Evolutionary conservation across 1,140 invertebrate genomes (phyloP).

Genomic region (Drosophila murphyi): DNA sequence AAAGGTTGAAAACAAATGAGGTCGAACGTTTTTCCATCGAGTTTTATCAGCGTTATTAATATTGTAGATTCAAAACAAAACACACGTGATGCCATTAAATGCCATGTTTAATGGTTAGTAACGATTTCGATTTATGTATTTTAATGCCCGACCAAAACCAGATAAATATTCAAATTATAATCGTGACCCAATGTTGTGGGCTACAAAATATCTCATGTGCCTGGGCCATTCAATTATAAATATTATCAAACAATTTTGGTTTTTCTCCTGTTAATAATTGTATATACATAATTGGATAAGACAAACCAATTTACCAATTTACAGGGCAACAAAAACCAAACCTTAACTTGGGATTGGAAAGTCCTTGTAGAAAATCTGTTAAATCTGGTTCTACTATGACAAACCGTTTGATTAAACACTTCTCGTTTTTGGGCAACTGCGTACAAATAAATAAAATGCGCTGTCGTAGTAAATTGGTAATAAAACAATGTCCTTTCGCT

Average conservation of each 20-base stretch:
- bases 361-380: neutral
- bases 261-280: slow-evolving; percentile 23
- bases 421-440: slow-evolving; percentile 19
- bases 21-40: slow-evolving; percentile 56
- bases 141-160: neutral
- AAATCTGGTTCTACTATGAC: neutral
- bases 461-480: neutral
- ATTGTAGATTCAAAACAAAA: slow-evolving; percentile 68
- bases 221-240: slow-evolving; percentile 31
- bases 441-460: slow-evolving; percentile 25
- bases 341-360: too few species aligned
- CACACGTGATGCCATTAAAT: slow-evolving; percentile 50
- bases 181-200: slow-evolving; percentile 10
- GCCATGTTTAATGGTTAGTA: slow-evolving; percentile 73
- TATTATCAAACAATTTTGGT: slow-evolving; percentile 32
- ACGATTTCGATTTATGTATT: slow-evolving; percentile 58
- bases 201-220: slow-evolving; percentile 17
- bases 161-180: slow-evolving; percentile 73
- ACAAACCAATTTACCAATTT: neutral
- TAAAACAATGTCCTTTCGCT: slow-evolving; percentile 26
- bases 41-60: slow-evolving; percentile 77
- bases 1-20: slow-evolving; percentile 74
- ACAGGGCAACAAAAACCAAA: too few species aligned
- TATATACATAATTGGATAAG: slow-evolving; percentile 27
- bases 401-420: slow-evolving; percentile 12